A percentile compares a stretch with the other conserved stretches of the same genome.
These are phyloP conservation scores for Macropis europaea DNA, from an alignment of 2,888 invertebrate species.

Conservation along the genomic window DNA sequence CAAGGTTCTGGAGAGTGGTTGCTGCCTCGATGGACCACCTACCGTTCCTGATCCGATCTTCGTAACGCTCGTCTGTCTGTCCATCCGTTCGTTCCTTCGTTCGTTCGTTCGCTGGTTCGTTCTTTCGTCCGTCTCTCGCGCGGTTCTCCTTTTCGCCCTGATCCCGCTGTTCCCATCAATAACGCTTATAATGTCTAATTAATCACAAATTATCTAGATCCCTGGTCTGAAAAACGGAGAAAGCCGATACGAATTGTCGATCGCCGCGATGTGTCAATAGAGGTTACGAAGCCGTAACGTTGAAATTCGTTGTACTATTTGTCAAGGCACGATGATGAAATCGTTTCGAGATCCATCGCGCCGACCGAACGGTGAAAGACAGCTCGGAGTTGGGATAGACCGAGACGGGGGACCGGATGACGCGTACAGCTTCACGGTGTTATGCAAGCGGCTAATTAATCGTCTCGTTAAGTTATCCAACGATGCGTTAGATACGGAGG, in stretches of 20 bases:
- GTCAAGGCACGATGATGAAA: conserved; percentile 23
- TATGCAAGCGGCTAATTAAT: conserved; percentile 36
- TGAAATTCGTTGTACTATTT: conserved; percentile 30
- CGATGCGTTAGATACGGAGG: neutral
- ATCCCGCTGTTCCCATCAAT: conserved; percentile 75
- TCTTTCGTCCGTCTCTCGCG: conserved; percentile 49
- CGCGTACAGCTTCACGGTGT: neutral
- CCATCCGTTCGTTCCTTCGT: conserved; percentile 61
- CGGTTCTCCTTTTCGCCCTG: conserved; percentile 34
- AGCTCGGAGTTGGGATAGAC: neutral
- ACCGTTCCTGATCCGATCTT: conserved; percentile 79
- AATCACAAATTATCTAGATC: conserved; percentile 79
- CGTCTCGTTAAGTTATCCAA: conserved; percentile 24
- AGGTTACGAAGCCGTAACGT: conserved; percentile 2
- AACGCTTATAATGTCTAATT: conserved; percentile 78
- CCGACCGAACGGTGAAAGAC: neutral
- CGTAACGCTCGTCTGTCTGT: conserved; percentile 70
- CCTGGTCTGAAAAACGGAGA: conserved; percentile 41
- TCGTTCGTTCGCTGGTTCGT: conserved; percentile 46
- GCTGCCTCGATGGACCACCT: conserved; percentile 78
- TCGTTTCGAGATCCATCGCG: no score
- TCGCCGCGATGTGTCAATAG: conserved; percentile 29
- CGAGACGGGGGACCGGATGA: neutral
- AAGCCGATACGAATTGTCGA: conserved; percentile 9
- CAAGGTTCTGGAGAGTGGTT: conserved; percentile 64